Conservation (phyloP, 1,140 invertebrate species). For the Neodiprion lecontei region DNA sequence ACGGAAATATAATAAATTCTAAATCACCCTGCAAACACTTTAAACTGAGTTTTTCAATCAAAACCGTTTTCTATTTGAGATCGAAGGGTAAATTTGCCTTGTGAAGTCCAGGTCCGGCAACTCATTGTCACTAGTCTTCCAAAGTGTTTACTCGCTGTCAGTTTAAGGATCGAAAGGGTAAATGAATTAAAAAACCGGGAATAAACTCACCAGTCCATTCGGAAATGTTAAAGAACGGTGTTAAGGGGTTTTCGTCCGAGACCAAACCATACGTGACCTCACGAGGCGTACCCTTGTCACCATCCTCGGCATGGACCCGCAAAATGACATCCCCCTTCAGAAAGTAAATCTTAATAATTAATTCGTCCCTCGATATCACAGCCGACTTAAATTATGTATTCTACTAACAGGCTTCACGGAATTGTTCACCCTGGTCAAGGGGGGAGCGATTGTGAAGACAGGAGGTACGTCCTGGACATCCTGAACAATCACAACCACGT, state of each 20-base stretch:
- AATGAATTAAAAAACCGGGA: background rate
- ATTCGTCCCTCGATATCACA: constrained; percentile 17
- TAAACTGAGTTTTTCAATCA: too few relatives aligned
- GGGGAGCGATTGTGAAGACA: constrained; percentile 81
- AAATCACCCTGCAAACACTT: too few relatives aligned
- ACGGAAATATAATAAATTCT: too few relatives aligned
- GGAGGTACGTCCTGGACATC: constrained; percentile 89
- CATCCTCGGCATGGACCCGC: constrained; percentile 85
- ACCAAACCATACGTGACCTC: constrained; percentile 83
- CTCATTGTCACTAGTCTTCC: too few relatives aligned
- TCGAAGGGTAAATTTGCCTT: too few relatives aligned
- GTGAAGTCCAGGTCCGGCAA: too few relatives aligned
- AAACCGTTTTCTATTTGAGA: too few relatives aligned
- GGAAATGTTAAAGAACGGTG: constrained; percentile 83
- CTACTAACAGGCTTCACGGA: constrained; percentile 50
- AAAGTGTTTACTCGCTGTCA: too few relatives aligned
- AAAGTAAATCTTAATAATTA: constrained; percentile 21
- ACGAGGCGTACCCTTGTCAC: constrained; percentile 83
- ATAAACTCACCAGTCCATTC: constrained; percentile 74
- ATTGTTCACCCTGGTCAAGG: constrained; percentile 71
- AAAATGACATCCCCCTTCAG: constrained; percentile 69
- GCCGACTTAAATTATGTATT: constrained; percentile 11
- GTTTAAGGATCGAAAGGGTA: too few relatives aligned
- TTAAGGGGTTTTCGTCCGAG: constrained; percentile 82
- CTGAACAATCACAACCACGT: constrained; percentile 80